Evolutionary conservation across 2,888 invertebrate species (phyloP), one percentile per base, ranked within the genome.

Genomic region (Sthenelais limicola): DNA sequence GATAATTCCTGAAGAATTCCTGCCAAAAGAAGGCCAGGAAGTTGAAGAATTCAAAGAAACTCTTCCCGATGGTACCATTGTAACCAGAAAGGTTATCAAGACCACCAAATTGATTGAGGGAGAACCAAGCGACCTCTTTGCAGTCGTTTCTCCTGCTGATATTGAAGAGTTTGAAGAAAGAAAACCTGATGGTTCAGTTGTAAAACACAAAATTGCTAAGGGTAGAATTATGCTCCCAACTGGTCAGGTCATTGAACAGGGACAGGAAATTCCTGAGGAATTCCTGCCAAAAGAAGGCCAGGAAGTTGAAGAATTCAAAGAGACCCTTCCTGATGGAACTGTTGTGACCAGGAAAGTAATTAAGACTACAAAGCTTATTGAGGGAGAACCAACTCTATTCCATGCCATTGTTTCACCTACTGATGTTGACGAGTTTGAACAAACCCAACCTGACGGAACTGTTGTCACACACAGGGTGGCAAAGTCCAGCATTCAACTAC

Each of bases 61-160:
- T 24, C 74, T 71, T 69, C 80, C 79, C n/a, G 77, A 77, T 72
- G 79, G 79, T 48, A 71, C 71, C 0, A 66, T 69, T 49, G 73
- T 79, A 18, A 81, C 75, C 62, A 79, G 78, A 33, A 79, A 76
- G 47, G 77, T 86, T 4, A 78, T 83, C 30, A 76, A 80, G 51
- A 78, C 79, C n/a, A 79, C 82, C 21, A 73, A 73, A 48, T 78
- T 72, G 71, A 80, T 76, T 79, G 81, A 77, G 76, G 82, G 82
- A n/a, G 78, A 75, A 15, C 76, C 78, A 62, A 26, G 33, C 24
- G 66, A 52, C 24, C n/a, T 71, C 3, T 58, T 58, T 30, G 28
- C 71, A 5, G 24, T 58, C 32, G 78, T 77, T 43, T 74, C 77
- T 26, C 69, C 77, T 56, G 77, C 78, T 1, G 70, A 75, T 56